These are phyloP conservation scores for Hippocampus mohnikei DNA, from an alignment of 2,113 vertebrate genomes.

Conservation along the genomic window DNA sequence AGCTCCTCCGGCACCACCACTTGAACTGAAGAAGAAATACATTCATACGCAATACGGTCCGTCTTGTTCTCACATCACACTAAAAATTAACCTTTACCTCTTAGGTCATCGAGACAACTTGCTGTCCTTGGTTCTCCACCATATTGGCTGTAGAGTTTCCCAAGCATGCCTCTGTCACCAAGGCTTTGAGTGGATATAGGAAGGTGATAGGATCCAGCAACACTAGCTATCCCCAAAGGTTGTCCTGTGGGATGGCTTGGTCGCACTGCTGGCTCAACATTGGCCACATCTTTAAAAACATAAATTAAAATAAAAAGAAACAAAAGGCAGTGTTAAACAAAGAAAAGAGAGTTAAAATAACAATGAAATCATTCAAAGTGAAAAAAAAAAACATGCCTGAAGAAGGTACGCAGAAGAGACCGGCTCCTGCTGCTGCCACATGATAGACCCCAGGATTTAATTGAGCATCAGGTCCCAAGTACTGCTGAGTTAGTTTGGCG, in stretches of 20 bases:
- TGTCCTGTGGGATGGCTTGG: constrained; percentile 57
- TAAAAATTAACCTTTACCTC: constrained; percentile 62
- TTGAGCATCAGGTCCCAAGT: constrained; percentile 60
- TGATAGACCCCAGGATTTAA: constrained; percentile 65
- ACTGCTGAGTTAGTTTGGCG: constrained; percentile 72
- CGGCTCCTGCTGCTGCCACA: constrained; percentile 49
- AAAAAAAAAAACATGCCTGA: constrained; percentile 33
- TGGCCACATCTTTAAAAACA: constrained; percentile 42
- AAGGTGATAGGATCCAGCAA: constrained; percentile 52
- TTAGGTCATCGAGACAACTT: constrained; percentile 61
- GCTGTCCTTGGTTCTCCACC: constrained; percentile 62
- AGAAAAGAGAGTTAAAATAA: not conserved
- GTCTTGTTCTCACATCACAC: not conserved
- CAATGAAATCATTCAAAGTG: not conserved
- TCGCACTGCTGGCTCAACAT: constrained; percentile 47
- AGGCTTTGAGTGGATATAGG: constrained; percentile 58
- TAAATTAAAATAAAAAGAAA: not conserved
- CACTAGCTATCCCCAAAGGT: constrained; percentile 58
- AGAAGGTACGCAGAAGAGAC: constrained; percentile 60
- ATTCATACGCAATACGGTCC: not conserved
- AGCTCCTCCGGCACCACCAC: constrained; percentile 87
- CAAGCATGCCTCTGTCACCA: constrained; percentile 64
- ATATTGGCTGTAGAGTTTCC: constrained; percentile 64
- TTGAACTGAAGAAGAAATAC: constrained; percentile 58
- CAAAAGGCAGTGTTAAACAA: not conserved